These are phyloP conservation scores for Rhinoderma darwinii DNA, from an alignment of 2,113 vertebrate species.

Conservation along the genomic window DNA sequence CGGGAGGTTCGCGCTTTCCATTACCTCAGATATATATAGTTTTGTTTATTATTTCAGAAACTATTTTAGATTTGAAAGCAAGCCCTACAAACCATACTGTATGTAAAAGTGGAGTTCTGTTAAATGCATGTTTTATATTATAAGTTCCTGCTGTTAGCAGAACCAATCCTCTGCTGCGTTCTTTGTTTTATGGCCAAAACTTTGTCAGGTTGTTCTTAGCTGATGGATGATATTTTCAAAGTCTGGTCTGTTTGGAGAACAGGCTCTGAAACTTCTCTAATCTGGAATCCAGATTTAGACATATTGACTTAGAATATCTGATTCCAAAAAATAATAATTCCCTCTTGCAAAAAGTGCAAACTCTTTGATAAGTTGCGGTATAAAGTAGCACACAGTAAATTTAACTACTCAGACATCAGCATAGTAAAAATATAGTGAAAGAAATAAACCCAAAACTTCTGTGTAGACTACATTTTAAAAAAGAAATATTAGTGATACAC, in stretches of 20 bases:
- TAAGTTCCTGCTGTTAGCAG: constrained; percentile 47
- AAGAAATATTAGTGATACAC: background rate
- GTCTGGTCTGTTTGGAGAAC: constrained; percentile 48
- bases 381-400: constrained; percentile 13
- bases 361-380: background rate
- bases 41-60: constrained; percentile 27
- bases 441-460: background rate
- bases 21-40: background rate
- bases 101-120: constrained; percentile 14
- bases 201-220: constrained; percentile 49
- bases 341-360: background rate
- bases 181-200: constrained; percentile 49
- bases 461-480: background rate
- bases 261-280: constrained; percentile 24
- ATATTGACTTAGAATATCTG: constrained; percentile 12
- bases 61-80: constrained; percentile 40
- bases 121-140: constrained; percentile 42
- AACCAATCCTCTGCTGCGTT: constrained; percentile 33
- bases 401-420: background rate
- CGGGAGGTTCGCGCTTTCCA: background rate
- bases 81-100: background rate
- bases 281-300: constrained; percentile 40
- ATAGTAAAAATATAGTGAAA: background rate
- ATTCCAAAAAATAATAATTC: constrained; percentile 16
- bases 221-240: constrained; percentile 57